Base-by-base conservation (phyloP, 2,797 vertebrate genomes). In the Antrozous pallidus region DNA sequence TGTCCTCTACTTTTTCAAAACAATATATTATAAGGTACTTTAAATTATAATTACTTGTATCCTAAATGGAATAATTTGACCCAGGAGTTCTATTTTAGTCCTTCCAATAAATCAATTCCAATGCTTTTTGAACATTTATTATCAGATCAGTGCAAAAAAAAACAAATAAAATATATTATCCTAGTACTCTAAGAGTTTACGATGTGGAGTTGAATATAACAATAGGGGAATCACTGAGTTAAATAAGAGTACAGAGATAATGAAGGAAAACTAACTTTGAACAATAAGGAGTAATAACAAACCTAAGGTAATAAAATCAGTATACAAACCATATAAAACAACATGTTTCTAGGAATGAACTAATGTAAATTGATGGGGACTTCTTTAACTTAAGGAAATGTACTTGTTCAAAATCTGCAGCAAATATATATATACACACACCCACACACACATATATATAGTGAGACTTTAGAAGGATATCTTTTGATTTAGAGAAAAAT, bases 1-100 rank as follows among this genome's bases (percentile, higher is more conserved):
- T 38, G 70, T 56, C 11, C 13, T 28, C 17, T 83, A 40, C 51
- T 81, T 79, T 84, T 86, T 92, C 70, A 94, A 88, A 88, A 67
- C 63, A 63, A 56, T 58, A 31, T 69, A 63, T 28, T 69, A 22
- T 67, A 77, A 85, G 18, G 67, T 90, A 71, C 67, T 78, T 91
- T 75, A 78, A 91, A 84, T 95, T 92, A 63, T 49, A 94, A 92
- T 93, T 94, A 91, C 24, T 86, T 95, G 42, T 94, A 73, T 78
- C 33, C 45, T 83, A 70, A 95, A 92, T 31, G 61, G 47, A 89
- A 89, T 73, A 38, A 89, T 75, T 88, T 91, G 61, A 78, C 36
- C 31, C 8, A 63, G n/a, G 36, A 87, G 40, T 87, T 92, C 38
- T 49, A 93, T 84, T 95, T 87, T 90, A 90, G 14, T n/a, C 22